Conservation (phyloP, 1,140 invertebrate genomes). For the Drosophila asahinai region DNA sequence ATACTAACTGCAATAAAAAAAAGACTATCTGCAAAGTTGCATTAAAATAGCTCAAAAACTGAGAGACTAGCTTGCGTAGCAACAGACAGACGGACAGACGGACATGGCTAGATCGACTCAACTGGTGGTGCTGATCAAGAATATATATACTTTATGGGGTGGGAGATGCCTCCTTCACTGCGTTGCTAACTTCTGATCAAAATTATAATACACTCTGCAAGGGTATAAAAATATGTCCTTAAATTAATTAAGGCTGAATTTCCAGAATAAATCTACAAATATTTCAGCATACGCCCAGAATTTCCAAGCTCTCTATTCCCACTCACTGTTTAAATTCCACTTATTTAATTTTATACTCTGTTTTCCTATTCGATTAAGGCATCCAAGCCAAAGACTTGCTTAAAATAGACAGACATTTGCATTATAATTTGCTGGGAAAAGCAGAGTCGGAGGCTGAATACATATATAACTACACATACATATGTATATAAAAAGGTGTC, state of each 20-base stretch:
- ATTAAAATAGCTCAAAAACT: no score
- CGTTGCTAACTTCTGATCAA: no score
- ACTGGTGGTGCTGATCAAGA: no score
- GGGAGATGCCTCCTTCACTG: no score
- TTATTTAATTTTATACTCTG: background rate
- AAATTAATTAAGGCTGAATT: background rate
- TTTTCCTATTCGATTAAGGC: conserved; percentile 11
- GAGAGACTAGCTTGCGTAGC: no score
- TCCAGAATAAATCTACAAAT: background rate
- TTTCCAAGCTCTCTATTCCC: background rate
- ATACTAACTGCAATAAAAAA: no score
- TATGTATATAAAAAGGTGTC: conserved; percentile 65
- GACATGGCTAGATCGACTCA: no score
- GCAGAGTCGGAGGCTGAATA: conserved; percentile 16
- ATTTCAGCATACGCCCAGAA: background rate
- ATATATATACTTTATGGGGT: no score
- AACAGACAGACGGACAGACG: no score
- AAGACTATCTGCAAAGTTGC: no score
- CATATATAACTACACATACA: background rate
- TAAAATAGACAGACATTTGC: conserved; percentile 53
- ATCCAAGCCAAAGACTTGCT: conserved; percentile 1
- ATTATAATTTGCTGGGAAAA: conserved; percentile 63
- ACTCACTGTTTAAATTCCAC: background rate
- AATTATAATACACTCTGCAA: no score
- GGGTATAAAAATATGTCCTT: background rate